Base-by-base conservation (phyloP, 2,797 vertebrate species). In the Potorous gilbertii region DNA sequence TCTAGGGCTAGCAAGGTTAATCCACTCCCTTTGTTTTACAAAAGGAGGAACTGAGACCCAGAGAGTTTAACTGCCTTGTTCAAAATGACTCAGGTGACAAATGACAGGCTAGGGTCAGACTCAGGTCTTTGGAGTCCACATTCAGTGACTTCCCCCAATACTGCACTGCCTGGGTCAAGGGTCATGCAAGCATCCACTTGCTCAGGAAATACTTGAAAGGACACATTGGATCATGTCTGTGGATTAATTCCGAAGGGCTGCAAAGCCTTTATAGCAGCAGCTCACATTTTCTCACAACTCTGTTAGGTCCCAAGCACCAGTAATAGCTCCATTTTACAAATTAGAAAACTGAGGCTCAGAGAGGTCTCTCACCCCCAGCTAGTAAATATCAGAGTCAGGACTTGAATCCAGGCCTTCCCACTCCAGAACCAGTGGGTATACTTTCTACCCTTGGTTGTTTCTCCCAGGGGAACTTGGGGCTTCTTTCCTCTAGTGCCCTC, bases 331-430 rank as follows among this genome's bases (percentile, higher is more conserved):
- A 50, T 29, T 95, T 95, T 90, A 96, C 27, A 74, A 93, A 95
- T 56, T 3, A 96, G 55, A 24, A 94, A 93, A 91, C 8, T 29
- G 13, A 11, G 34, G 95, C 81, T 94, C 92, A 94, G 66, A 95
- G 55, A 96, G 89, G 92, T 18, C 56, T 55, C 91, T 40, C 1
- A 59, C 27, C 62, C 54, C 54, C 6, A 92, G 8, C 40, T 27
- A 50, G 46, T 66, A 89, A 91, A 59, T 90, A n/a, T 34, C n/a
- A 54, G 40, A 46, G 56, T 66, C 18, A 93, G 21, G 40, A 74
- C 18, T 21, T 8, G 34, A 40, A 74, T 74, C 9, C 18, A 74
- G 66, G 66, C 6, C 18, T 59, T 40, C 66, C n/a, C 24, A n/a
- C 24, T 90, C 57, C 13, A 62, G 90, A 46, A 6, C 29, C 56